Evolutionary conservation across 2,113 vertebrate species (phyloP).

Genomic region (Machaerirhynchus nigripectus): DNA sequence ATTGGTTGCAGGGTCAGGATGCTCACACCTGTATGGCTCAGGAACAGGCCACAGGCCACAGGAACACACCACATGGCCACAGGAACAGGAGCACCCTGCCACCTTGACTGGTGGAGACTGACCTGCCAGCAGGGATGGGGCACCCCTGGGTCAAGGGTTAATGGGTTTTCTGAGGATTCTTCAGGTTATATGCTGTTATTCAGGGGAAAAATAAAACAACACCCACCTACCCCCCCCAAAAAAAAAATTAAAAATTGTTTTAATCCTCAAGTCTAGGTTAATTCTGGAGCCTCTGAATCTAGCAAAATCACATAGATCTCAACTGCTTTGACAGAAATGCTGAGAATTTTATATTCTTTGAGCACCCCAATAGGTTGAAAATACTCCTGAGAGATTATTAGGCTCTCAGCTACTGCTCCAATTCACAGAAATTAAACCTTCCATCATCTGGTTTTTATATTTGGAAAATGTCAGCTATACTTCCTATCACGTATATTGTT

Average conservation of each 20-base stretch:
- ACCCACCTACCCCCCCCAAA: fast-evolving
- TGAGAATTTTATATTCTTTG: neutral
- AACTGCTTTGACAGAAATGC: conserved; percentile 32
- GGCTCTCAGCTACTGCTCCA: conserved; percentile 62
- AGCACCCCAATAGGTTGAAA: conserved; percentile 18
- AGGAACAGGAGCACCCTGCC: fast-evolving
- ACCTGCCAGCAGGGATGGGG: neutral
- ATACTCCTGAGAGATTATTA: conserved; percentile 43
- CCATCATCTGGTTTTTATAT: conserved; percentile 79
- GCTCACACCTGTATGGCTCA: neutral
- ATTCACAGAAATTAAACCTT: conserved; percentile 66
- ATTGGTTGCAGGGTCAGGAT: neutral
- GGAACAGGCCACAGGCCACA: fast-evolving
- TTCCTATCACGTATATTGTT: conserved; percentile 65
- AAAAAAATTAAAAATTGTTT: neutral
- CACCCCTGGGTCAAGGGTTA: neutral
- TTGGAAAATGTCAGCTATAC: conserved; percentile 68
- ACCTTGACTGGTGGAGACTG: neutral
- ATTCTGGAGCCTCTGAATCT: neutral
- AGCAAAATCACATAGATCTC: neutral
- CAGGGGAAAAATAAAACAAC: neutral
- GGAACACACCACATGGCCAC: fast-evolving
- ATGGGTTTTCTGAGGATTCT: neutral
- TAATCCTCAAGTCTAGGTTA: neutral
- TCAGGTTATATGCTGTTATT: neutral